Conservation (phyloP, 2,113 vertebrate genomes). For the Melanerpes aurifrons region DNA sequence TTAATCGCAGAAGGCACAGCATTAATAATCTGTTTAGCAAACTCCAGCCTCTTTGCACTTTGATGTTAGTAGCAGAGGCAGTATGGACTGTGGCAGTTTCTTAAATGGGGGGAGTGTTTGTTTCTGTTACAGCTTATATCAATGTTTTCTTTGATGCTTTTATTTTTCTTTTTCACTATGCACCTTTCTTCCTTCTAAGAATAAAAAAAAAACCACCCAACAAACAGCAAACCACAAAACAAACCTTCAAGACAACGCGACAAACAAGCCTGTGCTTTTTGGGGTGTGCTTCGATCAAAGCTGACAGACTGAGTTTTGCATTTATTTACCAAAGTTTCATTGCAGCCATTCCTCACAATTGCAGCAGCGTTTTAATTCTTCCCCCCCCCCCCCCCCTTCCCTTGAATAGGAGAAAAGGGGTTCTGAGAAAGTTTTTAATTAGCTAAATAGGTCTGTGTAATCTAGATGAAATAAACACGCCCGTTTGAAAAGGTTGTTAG, state of each 20-base stretch:
- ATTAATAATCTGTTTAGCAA: constrained; percentile 72
- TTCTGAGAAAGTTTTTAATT: constrained; percentile 65
- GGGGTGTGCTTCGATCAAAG: not conserved
- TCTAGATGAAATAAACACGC: constrained; percentile 71
- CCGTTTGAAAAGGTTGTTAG: constrained; percentile 74
- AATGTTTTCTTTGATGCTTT: constrained; percentile 21
- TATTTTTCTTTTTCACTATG: not conserved
- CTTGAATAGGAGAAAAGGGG: constrained; percentile 40
- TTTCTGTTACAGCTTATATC: constrained; percentile 42
- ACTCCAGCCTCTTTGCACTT: constrained; percentile 43
- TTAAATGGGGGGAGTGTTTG: not conserved
- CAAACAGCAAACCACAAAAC: not conserved
- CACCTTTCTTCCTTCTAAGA: constrained; percentile 4
- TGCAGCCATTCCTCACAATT: constrained; percentile 48
- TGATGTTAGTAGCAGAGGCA: constrained; percentile 41
- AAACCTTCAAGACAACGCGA: constrained; percentile 2
- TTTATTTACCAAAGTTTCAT: constrained; percentile 54
- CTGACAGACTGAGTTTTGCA: constrained; percentile 18
- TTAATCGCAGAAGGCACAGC: constrained; percentile 64
- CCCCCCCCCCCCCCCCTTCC: not conserved
- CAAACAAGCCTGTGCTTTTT: constrained; percentile 4
- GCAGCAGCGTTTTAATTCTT: constrained; percentile 23
- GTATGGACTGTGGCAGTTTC: constrained; percentile 14
- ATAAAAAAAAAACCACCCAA: not conserved
- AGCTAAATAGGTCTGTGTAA: constrained; percentile 70